Conservation (phyloP, 2,113 vertebrate species). For the Phaetusa simplex region DNA sequence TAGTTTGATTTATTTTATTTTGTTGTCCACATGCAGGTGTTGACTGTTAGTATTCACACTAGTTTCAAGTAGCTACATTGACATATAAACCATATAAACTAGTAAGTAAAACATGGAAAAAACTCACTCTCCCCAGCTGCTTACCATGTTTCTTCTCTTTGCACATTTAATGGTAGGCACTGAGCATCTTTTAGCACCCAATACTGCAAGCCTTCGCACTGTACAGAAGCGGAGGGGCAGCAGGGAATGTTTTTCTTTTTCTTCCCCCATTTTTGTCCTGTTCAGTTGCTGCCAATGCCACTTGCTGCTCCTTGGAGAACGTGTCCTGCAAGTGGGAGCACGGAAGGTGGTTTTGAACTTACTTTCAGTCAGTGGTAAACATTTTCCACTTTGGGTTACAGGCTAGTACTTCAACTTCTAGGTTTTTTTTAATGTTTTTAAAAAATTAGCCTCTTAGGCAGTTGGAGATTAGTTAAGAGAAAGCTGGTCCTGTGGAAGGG, state of each 20-base stretch:
- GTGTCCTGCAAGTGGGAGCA: background rate
- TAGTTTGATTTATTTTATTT: background rate
- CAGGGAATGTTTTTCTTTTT: background rate
- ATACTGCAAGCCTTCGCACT: background rate
- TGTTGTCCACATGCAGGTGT: background rate
- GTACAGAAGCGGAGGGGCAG: fast-evolving
- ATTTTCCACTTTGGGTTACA: background rate
- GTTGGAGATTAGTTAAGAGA: background rate
- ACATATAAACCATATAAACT: background rate
- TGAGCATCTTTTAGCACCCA: background rate
- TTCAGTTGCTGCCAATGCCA: background rate
- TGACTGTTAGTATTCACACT: background rate
- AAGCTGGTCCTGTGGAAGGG: background rate
- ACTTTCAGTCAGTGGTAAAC: background rate
- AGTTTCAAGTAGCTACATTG: background rate
- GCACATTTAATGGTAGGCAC: background rate
- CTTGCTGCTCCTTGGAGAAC: background rate
- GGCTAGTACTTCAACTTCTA: background rate
- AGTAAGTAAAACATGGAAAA: background rate
- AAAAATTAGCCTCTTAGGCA: background rate
- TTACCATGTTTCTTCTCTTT: background rate
- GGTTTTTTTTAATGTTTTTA: background rate
- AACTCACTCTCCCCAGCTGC: background rate
- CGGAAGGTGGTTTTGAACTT: background rate
- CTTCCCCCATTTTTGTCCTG: background rate